Conservation (phyloP, 1,140 invertebrate genomes). For the Cephus cinctus region DNA sequence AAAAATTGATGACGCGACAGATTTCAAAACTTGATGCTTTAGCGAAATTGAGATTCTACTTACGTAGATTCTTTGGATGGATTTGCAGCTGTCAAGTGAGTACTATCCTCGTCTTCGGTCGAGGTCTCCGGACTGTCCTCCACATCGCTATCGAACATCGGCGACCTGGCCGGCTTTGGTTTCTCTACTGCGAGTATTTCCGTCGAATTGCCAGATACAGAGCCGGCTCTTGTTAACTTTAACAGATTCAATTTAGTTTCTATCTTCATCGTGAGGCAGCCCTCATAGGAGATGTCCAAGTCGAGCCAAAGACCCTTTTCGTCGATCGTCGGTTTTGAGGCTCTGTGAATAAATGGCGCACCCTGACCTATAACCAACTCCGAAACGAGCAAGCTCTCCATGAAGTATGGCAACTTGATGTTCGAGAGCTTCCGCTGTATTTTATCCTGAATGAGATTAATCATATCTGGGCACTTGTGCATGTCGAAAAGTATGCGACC, state of each 20-base stretch:
- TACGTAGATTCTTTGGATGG: slow-evolving; percentile 46
- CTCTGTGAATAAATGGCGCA: slow-evolving; percentile 74
- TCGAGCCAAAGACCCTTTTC: slow-evolving; percentile 91
- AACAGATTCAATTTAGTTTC: slow-evolving; percentile 94
- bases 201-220: slow-evolving; percentile 23
- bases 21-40: neutral
- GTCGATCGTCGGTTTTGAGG: slow-evolving; percentile 75
- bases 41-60: slow-evolving; percentile 8
- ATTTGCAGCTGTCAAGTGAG: slow-evolving; percentile 27
- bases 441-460: slow-evolving; percentile 67
- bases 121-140: slow-evolving; percentile 92
- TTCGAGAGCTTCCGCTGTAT: slow-evolving; percentile 85
- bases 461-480: slow-evolving; percentile 63
- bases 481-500: slow-evolving; percentile 79
- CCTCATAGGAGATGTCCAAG: slow-evolving; percentile 86
- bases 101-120: slow-evolving; percentile 73
- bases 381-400: slow-evolving; percentile 78
- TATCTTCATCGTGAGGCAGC: slow-evolving; percentile 85
- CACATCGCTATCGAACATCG: slow-evolving; percentile 79
- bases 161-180: slow-evolving; percentile 41
- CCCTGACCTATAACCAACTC: slow-evolving; percentile 75
- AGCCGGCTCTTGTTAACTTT: slow-evolving; percentile 67
- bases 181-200: slow-evolving; percentile 26
- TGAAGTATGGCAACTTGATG: slow-evolving; percentile 86
- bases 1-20: slow-evolving; percentile 17